Percentiles rank a stretch among this genome's conserved stretches.
Conservation (phyloP, 2,888 invertebrate genomes). For the Eustalomyia histrio region DNA sequence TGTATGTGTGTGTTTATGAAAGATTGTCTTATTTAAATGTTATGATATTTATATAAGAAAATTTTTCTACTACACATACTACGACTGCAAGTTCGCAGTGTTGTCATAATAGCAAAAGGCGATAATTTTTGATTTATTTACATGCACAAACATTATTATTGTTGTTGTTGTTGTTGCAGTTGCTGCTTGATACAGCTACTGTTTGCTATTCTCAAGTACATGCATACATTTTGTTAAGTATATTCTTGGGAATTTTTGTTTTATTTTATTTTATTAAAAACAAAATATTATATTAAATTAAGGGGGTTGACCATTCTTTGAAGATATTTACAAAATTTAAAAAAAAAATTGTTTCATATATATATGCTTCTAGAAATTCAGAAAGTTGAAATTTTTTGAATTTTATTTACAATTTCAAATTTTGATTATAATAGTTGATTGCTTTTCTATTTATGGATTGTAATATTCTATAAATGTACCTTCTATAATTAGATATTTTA, state of each 20-base stretch:
- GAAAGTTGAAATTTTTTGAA: too few relatives aligned
- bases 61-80: too few relatives aligned
- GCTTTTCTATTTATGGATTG: too few relatives aligned
- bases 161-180: conserved; percentile 1
- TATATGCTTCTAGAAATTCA: too few relatives aligned
- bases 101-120: conserved; percentile 18
- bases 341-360: too few relatives aligned
- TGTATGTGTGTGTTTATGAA: not conserved
- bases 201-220: not conserved
- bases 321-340: too few relatives aligned
- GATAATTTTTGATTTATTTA: conserved; percentile 54
- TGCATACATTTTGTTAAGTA: conserved; percentile 27
- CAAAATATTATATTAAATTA: not conserved
- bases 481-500: too few relatives aligned
- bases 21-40: conserved; percentile 33
- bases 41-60: not conserved
- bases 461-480: too few relatives aligned
- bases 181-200: not conserved
- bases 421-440: too few relatives aligned
- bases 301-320: too few relatives aligned
- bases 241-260: conserved; percentile 33
- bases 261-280: not conserved
- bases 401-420: too few relatives aligned
- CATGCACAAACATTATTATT: conserved; percentile 18
- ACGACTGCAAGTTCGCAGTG: not conserved